Percentiles rank a stretch among this genome's conserved stretches.
phyloP scores from a whole-genome alignment of 2,797 vertebrate genomes.

The Spinus pinus region DNA sequence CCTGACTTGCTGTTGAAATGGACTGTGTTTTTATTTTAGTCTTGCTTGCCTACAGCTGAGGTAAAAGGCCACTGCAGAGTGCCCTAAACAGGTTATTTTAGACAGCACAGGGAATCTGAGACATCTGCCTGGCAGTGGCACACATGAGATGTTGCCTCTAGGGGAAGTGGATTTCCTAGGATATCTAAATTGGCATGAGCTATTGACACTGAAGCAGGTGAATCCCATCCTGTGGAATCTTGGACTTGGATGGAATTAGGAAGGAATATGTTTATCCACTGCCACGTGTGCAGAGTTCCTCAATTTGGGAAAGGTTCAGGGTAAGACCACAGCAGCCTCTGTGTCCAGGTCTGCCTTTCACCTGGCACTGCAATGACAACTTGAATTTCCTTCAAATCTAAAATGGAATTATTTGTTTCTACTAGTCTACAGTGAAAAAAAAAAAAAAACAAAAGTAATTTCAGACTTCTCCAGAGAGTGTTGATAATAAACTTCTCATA shows the following conservation, averaged over 20 bases:
- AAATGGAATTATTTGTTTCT: constrained; percentile 28
- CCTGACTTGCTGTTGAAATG: neutral
- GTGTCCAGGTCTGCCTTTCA: neutral
- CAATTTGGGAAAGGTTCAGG: neutral
- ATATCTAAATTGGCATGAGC: neutral
- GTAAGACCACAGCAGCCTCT: neutral
- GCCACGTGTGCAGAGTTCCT: rapidly evolving
- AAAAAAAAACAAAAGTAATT: neutral
- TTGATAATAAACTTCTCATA: neutral
- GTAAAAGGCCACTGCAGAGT: neutral
- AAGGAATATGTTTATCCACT: neutral
- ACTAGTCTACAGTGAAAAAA: neutral
- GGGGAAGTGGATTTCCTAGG: neutral
- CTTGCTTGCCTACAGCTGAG: neutral
- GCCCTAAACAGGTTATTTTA: neutral
- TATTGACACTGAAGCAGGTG: neutral
- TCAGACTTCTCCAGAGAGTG: neutral
- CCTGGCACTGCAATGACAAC: neutral
- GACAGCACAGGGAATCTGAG: neutral
- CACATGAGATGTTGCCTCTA: neutral
- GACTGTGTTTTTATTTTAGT: neutral
- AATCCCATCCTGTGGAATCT: neutral
- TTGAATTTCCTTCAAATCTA: neutral
- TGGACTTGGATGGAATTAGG: neutral
- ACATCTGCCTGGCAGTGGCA: neutral